Base-by-base conservation (phyloP, 2,797 vertebrate genomes). In the Chaetophractus vellerosus region DNA sequence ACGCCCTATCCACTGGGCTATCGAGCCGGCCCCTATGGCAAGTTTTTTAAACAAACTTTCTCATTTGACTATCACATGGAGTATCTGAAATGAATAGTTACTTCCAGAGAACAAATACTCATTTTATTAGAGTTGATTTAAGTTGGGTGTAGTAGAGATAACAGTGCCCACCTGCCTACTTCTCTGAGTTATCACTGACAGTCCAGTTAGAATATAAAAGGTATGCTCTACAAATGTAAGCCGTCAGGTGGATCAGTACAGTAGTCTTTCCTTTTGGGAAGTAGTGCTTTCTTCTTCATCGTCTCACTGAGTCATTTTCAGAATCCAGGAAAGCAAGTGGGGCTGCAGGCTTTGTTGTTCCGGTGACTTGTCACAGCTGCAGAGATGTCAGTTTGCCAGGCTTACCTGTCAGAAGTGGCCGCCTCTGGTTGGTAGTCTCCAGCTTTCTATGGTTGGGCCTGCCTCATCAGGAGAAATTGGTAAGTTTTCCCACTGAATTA, bases 171-270 rank as follows among this genome's bases (percentile, higher is more conserved):
- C 71, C 21, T 16, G 11, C 50, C 63, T 16, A 15, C 31, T n/a
- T 16, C 31, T n/a, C 31, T n/a, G n/a, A 52, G 33, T 5, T 14
- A 9, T 9, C 79, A 38, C 69, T 9, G 3, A 9, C 33, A 18
- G 38, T 0, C 45, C 69, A 14, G 12, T 64, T 15, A 64, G 63
- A 16, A 5, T 45, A 10, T 8, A 9, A 23, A 38, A 11, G 33
- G 21, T 15, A 26, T 2, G 10, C 45, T 9, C 2, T 9, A 23
- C 38, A 11, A 7, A 18, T 1, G 0, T 23, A 2, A 6, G n/a
- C 10, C 4, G 57, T 24, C 3, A 0, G 0, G 10, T 1, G 8
- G 61, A 3, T 0, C 5, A 28, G 16, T n/a, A 15, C 2, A 15
- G 6, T n/a, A 14, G 55, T n/a, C 36, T 10, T 2, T 3, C 9